phyloP scores from a whole-genome alignment of 2,888 invertebrate genomes.

The Cheilosia vulpina region DNA sequence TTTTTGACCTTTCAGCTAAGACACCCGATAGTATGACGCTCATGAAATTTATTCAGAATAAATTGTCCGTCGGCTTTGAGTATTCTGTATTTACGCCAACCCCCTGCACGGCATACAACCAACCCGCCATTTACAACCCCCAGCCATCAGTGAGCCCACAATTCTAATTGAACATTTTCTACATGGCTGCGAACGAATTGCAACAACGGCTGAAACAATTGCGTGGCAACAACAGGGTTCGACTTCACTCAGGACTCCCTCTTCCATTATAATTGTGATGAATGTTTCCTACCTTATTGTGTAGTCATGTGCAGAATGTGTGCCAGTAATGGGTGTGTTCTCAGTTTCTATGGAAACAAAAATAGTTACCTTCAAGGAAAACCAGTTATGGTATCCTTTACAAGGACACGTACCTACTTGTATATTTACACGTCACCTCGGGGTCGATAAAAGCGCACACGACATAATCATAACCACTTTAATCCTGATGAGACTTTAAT shows the following conservation, averaged over 20 bases:
- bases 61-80: too few relatives aligned
- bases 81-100: neutral
- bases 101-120: neutral
- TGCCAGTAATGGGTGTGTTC: too few relatives aligned
- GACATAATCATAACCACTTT: conserved; percentile 37
- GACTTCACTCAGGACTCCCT: conserved; percentile 18
- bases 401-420: neutral
- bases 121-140: neutral
- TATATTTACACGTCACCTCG: conserved; percentile 26
- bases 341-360: too few relatives aligned
- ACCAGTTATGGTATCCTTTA: conserved; percentile 19
- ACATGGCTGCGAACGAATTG: neutral
- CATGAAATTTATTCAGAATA: too few relatives aligned
- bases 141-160: neutral
- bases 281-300: conserved; percentile 17
- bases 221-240: conserved; percentile 43
- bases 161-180: conserved; percentile 39
- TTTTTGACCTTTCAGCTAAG: too few relatives aligned
- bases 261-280: conserved; percentile 35
- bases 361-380: conserved; percentile 30
- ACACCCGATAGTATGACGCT: too few relatives aligned
- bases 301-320: too few relatives aligned
- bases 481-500: conserved; percentile 67
- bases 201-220: conserved; percentile 24
- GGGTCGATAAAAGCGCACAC: conserved; percentile 7